These are phyloP conservation scores for Craterocephalus amniculus DNA, from an alignment of 2,797 vertebrate species.

Conservation along the genomic window DNA sequence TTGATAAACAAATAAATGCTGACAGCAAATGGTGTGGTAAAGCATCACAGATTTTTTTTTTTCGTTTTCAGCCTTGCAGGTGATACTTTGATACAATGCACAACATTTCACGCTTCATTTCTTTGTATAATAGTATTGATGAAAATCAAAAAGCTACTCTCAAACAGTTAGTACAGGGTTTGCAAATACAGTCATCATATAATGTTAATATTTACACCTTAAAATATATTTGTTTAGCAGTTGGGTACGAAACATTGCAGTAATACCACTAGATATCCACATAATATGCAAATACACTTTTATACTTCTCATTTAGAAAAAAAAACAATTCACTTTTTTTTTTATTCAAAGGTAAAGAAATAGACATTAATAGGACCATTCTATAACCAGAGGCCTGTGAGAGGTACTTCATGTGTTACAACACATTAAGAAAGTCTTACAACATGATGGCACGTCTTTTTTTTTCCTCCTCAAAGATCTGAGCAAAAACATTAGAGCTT, in stretches of 20 bases:
- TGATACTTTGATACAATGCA: constrained; percentile 82
- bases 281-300: constrained; percentile 81
- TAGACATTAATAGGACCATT: constrained; percentile 72
- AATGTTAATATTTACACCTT: constrained; percentile 83
- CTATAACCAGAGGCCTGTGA: constrained; percentile 75
- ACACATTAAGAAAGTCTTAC: constrained; percentile 75
- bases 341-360: constrained; percentile 69
- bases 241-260: constrained; percentile 80
- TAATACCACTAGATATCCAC: constrained; percentile 83
- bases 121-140: constrained; percentile 78
- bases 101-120: constrained; percentile 79
- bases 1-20: constrained; percentile 75
- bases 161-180: constrained; percentile 80
- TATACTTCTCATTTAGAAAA: constrained; percentile 73
- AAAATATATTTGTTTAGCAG: constrained; percentile 83
- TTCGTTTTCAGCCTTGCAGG: constrained; percentile 66
- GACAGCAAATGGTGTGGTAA: constrained; percentile 78
- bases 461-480: constrained; percentile 61
- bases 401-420: constrained; percentile 79
- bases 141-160: constrained; percentile 79
- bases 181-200: constrained; percentile 83
- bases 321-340: constrained; percentile 69
- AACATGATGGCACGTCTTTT: constrained; percentile 76
- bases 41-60: constrained; percentile 73
- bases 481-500: constrained; percentile 59